Percentiles rank a stretch among this genome's conserved stretches.
Conservation (phyloP, 2,888 invertebrate genomes). For the Prenolepis imparis region DNA sequence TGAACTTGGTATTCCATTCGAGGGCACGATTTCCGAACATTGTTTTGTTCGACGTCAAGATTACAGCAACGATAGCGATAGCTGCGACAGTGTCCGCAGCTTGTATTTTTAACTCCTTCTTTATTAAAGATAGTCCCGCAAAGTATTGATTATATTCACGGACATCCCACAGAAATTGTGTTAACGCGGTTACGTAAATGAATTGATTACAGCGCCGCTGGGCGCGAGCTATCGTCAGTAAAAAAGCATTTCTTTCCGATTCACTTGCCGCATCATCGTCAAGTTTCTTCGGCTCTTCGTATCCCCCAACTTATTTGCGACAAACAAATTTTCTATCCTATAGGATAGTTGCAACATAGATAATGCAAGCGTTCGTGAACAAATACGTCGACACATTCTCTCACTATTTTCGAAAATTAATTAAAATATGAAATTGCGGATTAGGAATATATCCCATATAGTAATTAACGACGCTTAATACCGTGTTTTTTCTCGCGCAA, state of each 20-base stretch:
- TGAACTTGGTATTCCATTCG: not conserved
- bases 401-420: not conserved
- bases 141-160: constrained; percentile 50
- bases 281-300: not conserved
- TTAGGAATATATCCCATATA: not conserved
- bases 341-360: not conserved
- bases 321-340: constrained; percentile 5
- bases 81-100: constrained; percentile 5
- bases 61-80: constrained; percentile 6
- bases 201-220: constrained; percentile 28
- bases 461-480: not conserved
- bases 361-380: not conserved
- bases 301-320: not conserved
- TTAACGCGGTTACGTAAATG: constrained; percentile 51
- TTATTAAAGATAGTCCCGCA: constrained; percentile 52
- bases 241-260: constrained; percentile 26
- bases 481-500: not conserved
- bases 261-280: constrained; percentile 21
- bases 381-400: not conserved
- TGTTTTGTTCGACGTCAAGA: constrained; percentile 26
- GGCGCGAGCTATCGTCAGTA: constrained; percentile 22
- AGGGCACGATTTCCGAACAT: not conserved
- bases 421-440: not conserved
- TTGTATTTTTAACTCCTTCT: constrained; percentile 41
- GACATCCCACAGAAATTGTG: constrained; percentile 41